Evolutionary conservation across 2,888 invertebrate genomes (phyloP).

Genomic region (Notocelia uddmanniana): DNA sequence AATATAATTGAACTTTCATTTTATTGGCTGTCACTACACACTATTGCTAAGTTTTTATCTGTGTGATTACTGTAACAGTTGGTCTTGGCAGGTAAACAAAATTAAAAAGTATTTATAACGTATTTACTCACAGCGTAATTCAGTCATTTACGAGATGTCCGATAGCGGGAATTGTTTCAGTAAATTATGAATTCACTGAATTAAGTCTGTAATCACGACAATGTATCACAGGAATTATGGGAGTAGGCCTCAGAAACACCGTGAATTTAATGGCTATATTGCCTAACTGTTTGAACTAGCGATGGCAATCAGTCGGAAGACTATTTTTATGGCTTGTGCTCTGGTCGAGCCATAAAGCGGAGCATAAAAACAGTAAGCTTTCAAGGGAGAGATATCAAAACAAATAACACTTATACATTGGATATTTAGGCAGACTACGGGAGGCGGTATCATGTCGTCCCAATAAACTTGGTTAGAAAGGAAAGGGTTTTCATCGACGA

Average conservation of each 20-base stretch:
- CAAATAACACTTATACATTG: constrained; percentile 79
- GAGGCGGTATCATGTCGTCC: constrained; percentile 57
- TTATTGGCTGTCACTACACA: not conserved
- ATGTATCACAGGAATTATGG: constrained; percentile 22
- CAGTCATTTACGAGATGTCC: constrained; percentile 17
- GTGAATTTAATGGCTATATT: constrained; percentile 78
- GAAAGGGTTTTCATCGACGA: not conserved
- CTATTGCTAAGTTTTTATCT: not conserved
- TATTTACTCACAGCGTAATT: constrained; percentile 22
- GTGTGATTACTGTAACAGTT: not conserved
- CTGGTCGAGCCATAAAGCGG: constrained; percentile 80
- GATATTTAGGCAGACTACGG: constrained; percentile 67
- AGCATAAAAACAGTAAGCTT: constrained; percentile 81
- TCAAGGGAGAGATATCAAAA: constrained; percentile 78
- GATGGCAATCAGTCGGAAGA: constrained; percentile 78
- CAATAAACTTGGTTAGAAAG: constrained; percentile 59
- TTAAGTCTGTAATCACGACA: constrained; percentile 3
- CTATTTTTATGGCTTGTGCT: constrained; percentile 81
- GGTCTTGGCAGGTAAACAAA: not conserved
- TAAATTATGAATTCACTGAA: constrained; percentile 27
- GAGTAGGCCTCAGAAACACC: constrained; percentile 58
- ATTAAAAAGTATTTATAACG: constrained; percentile 1
- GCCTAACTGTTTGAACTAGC: constrained; percentile 70
- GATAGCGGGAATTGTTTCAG: constrained; percentile 8
- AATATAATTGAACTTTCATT: not conserved